A percentile compares a stretch with the other conserved stretches of the same genome.
phyloP scores from a whole-genome alignment of 1,140 invertebrate species.

The Zaprionus capensis region DNA sequence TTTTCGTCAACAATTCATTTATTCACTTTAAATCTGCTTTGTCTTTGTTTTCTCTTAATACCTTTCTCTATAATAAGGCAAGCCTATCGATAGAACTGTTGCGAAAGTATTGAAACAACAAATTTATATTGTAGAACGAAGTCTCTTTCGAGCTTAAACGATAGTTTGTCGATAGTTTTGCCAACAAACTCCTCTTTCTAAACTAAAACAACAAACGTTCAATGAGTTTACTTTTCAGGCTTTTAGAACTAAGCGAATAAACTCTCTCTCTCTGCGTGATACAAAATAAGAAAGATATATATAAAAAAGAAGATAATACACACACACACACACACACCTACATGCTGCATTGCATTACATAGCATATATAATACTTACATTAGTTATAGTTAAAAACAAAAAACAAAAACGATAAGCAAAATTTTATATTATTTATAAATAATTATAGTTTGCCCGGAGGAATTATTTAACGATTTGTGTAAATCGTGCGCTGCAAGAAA shows the following conservation, averaged over 20 bases:
- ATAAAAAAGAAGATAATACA: neutral
- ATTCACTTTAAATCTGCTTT: neutral
- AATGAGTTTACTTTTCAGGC: constrained; percentile 43
- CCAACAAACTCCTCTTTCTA: constrained; percentile 6
- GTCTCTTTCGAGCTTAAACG: constrained; percentile 2
- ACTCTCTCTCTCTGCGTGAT: constrained; percentile 17
- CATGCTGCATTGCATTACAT: constrained; percentile 9
- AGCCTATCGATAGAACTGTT: constrained; percentile 4
- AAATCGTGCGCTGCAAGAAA: constrained; percentile 97
- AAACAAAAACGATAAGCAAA: constrained; percentile 33
- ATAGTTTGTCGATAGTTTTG: constrained; percentile 15
- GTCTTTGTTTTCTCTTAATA: neutral
- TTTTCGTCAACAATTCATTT: neutral
- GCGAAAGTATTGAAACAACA: neutral
- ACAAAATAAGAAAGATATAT: neutral
- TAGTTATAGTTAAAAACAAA: constrained; percentile 22
- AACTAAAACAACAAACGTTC: constrained; percentile 14
- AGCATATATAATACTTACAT: constrained; percentile 1
- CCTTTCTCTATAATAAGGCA: neutral
- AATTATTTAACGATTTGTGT: constrained; percentile 97
- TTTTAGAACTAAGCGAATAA: constrained; percentile 13
- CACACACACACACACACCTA: neutral
- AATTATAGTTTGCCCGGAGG: constrained; percentile 92
- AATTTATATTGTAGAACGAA: neutral
- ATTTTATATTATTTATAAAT: constrained; percentile 58